Base-by-base conservation (phyloP, 2,113 vertebrate species). In the Actenoides hombroni region DNA sequence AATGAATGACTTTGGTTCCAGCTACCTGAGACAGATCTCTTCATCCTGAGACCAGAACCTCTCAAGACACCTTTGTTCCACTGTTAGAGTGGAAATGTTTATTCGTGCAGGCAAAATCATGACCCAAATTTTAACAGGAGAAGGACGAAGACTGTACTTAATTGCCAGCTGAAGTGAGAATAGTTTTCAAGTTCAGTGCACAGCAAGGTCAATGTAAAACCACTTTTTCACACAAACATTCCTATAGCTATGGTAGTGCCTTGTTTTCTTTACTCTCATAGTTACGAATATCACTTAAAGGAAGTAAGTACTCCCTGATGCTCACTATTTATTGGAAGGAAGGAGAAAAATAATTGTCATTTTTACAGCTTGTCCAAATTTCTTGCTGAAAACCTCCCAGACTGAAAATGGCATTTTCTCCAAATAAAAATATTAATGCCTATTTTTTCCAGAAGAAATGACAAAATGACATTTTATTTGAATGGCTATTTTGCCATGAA, bases 121-220 rank as follows among this genome's bases (percentile, higher is more conserved):
- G 26, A 70, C 49, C 14, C 35, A 88, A 25, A 74, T 35, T 91
- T 93, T 83, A 67, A 57, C 1, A 2, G 16, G 48, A 71, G 10
- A 9, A 79, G 4, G 14, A 83, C 1, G 5, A 82, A 82, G 18
- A 39, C 9, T 81, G 35, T 51, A 74, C 14, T 5, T 59, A 83
- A 87, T 35, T 83, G 7, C 24, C 48, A 89, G 65, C 11, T 83
- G 59, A 91, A 89, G 49, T 84, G n/a, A 89, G 39, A 86, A 68
- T 5, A 67, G 28, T 35, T 75, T 42, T 37, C 67, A n/a, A 48
- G 23, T 33, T 82, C 18, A 51, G 23, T 37, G 79, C 21, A 68
- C 76, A 81, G 42, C 25, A 42, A 67, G 31, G 8, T 54, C 33
- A 31, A 19, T 49, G 29, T 10, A 90, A 75, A 86, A 33, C 6